These are phyloP conservation scores for Pterocles gutturalis DNA, from an alignment of 2,113 vertebrate species.

Conservation along the genomic window DNA sequence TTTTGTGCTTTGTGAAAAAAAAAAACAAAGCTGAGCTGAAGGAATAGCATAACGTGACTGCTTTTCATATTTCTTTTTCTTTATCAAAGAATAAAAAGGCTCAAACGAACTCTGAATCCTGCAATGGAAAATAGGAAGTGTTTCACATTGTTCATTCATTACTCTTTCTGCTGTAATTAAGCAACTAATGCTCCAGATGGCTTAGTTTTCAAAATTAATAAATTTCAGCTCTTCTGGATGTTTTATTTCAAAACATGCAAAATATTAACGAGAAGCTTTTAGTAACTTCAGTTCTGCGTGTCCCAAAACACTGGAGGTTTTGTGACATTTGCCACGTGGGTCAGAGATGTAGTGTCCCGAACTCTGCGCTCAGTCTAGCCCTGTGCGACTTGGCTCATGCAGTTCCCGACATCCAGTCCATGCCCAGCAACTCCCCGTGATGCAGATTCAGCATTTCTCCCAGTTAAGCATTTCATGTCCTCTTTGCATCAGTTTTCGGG, in stretches of 20 bases:
- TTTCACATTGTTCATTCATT: conserved; percentile 69
- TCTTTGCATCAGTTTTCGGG: background rate
- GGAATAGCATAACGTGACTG: background rate
- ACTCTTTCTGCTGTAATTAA: conserved; percentile 76
- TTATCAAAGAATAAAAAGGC: conserved; percentile 18
- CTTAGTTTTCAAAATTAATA: conserved; percentile 78
- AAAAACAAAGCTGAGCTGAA: background rate
- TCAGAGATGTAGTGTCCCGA: background rate
- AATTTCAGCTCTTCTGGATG: conserved; percentile 66
- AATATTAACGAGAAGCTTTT: conserved; percentile 57
- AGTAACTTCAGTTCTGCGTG: conserved; percentile 4
- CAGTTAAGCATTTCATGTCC: background rate
- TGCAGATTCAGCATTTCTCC: background rate
- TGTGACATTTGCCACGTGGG: background rate
- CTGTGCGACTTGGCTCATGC: background rate
- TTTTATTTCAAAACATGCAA: conserved; percentile 65
- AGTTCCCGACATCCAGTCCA: background rate
- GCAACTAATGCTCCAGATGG: conserved; percentile 76
- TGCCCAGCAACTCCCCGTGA: background rate
- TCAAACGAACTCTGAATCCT: conserved; percentile 53
- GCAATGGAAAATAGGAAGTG: conserved; percentile 53
- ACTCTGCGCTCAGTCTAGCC: background rate
- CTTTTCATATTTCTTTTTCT: background rate
- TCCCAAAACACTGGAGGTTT: background rate
- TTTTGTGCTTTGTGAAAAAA: conserved; percentile 3